Base-by-base conservation (phyloP, 2,113 vertebrate species). In the Cynocephalus volans region DNA sequence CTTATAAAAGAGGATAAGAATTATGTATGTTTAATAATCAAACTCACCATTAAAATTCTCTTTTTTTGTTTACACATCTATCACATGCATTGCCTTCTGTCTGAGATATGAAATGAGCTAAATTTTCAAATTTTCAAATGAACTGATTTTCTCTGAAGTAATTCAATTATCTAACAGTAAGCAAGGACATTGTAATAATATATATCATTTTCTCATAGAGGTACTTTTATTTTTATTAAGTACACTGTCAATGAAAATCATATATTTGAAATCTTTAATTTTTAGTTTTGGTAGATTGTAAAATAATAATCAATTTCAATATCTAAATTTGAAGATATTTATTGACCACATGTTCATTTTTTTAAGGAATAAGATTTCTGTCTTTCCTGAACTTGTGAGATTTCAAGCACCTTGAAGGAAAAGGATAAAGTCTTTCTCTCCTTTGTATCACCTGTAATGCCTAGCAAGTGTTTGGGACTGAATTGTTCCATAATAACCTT, bases 121-220 rank as follows among this genome's bases (percentile, higher is more conserved):
- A 41, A 41, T 41, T 41, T 41, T 41, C 41, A 41, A 98, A 88
- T 98, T 98, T 97, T 87, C 26, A 92, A 84, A 86, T 86, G 33
- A 95, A 95, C 85, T 98, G 86, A 95, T 98, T 96, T 98, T 97
- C 69, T 86, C 92, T 93, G 80, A 90, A 97, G 79, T 76, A 97
- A 98, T 97, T 98, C 60, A 95, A 60, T 97, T 98, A 72, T 92
- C 81, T 94, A 96, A 94, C 56, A 98, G 85, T 97, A 97, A 97
- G 88, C 94, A 69, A 95, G 94, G 97, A 87, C 81, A 96, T 84
- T 93, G 69, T 95, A 96, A 95, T 98, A 98, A 95, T 96, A 97
- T 97, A 96, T 97, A 95, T 88, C 80, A 36, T 82, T 95, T 98
- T 97, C 86, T 90, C 96, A 96, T 93, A 97, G 95, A 97, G 94